Evolutionary conservation across 2,797 vertebrate genomes (phyloP).

Genomic region (Periophthalmus magnuspinnatus): DNA sequence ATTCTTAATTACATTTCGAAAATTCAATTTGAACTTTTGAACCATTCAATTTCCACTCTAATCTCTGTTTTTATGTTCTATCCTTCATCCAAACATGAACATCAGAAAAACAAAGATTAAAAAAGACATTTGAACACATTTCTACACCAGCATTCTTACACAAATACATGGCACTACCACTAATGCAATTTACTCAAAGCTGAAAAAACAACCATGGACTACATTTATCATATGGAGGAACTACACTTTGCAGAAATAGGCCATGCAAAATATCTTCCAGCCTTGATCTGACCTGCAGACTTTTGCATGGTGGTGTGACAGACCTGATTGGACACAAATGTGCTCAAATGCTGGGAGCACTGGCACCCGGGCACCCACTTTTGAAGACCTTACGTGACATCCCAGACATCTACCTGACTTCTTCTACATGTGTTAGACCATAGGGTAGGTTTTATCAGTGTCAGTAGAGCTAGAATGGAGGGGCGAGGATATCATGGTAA

Average conservation of each 20-base stretch:
- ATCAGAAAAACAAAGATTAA: not conserved
- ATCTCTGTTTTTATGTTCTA: too few relatives aligned
- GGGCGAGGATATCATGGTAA: not conserved
- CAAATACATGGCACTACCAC: not conserved
- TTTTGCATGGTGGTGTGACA: slow-evolving; percentile 52
- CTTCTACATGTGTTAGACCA: slow-evolving; percentile 13
- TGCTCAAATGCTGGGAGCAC: slow-evolving; percentile 34
- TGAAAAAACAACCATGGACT: slow-evolving; percentile 40
- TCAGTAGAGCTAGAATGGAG: slow-evolving; percentile 9
- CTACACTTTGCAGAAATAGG: slow-evolving; percentile 60
- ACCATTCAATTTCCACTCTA: not conserved
- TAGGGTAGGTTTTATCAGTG: slow-evolving; percentile 25
- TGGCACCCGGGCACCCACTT: slow-evolving; percentile 52
- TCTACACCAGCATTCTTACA: not conserved
- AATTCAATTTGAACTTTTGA: too few relatives aligned
- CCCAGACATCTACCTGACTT: slow-evolving; percentile 22
- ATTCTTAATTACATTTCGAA: too few relatives aligned
- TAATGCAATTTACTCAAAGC: not conserved
- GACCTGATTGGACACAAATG: slow-evolving; percentile 60
- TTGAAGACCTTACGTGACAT: slow-evolving; percentile 21
- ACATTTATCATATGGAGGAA: slow-evolving; percentile 57
- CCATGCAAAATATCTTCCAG: slow-evolving; percentile 63
- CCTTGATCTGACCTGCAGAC: slow-evolving; percentile 67
- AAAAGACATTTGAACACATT: not conserved
- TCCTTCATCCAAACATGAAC: too few relatives aligned